Evolutionary conservation across 1,140 invertebrate species (phyloP), one percentile per base, ranked within the genome.

Genomic region (Colletes latitarsis): DNA sequence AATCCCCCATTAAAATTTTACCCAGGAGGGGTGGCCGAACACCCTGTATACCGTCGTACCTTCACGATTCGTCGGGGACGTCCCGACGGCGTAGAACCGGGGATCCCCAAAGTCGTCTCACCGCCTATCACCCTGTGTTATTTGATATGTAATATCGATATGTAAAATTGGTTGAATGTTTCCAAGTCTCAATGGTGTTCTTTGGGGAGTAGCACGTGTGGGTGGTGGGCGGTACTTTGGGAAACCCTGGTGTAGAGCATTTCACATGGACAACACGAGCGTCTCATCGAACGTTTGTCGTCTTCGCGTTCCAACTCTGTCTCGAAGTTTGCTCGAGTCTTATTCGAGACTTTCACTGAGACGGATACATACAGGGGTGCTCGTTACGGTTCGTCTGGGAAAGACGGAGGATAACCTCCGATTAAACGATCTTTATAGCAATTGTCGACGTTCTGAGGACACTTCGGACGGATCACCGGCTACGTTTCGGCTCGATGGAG

Each of bases 211-310:
- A 30, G 30, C 30, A 30, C 30, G n/a, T n/a, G n/a, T n/a, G 30
- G 30, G 30, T 30, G 30, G 30, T 30, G 30, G 1, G 2, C 30
- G 30, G 30, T 30, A 30, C 30, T 30, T 30, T 30, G 30, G 30
- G 30, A 30, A 30, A 30, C 30, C 30, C 30, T 30, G 30, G 30
- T 30, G 30, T 30, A 30, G 30, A 30, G 30, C 30, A 9, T 43
- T 43, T 43, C 9, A n/a, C 15, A 63, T 15, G 6, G 57, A 17
- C 5, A 62, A 30, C 30, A n/a, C 58, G 12, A 19, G 58, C 55
- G 63, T 71, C 63, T 77, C 53, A 15, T 77, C 57, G 67, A 71
- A 41, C 46, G 75, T 62, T 52, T 70, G 52, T 19, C 64, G 10
- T 57, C 41, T 30, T 58, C 43, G 30, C 43, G 72, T 21, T 17